phyloP scores from a whole-genome alignment of 2,113 vertebrate genomes.

The Hippocampus guttulatus region DNA sequence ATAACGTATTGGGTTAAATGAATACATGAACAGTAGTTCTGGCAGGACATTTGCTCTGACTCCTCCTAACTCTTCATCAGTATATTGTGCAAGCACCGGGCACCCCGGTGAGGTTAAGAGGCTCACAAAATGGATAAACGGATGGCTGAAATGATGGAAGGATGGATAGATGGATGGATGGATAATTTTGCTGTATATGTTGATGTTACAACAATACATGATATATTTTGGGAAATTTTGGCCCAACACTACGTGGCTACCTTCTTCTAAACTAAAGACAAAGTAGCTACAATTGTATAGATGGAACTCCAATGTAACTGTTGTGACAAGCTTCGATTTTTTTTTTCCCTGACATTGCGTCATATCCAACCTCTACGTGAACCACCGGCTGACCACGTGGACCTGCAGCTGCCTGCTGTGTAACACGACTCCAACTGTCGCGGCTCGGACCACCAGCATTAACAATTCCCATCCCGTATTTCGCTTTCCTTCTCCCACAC shows the following conservation, averaged over 20 bases:
- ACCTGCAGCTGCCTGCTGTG: slow-evolving; percentile 19
- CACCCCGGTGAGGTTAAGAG: too few relatives aligned
- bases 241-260: too few relatives aligned
- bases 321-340: not conserved
- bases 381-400: slow-evolving; percentile 34
- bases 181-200: not conserved
- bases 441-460: slow-evolving; percentile 53
- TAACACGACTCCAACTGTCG: slow-evolving; percentile 58
- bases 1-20: not conserved
- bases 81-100: not conserved
- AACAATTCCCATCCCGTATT: slow-evolving; percentile 35
- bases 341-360: slow-evolving; percentile 26
- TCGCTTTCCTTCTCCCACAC: slow-evolving; percentile 63
- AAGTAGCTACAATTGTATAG: not conserved
- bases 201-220: not conserved
- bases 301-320: not conserved
- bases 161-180: not conserved
- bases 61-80: not conserved
- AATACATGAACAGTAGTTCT: not conserved
- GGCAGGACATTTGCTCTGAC: not conserved
- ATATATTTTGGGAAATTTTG: not conserved
- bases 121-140: too few relatives aligned
- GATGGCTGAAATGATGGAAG: not conserved
- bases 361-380: slow-evolving; percentile 46
- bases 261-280: not conserved